Conservation (phyloP, 1,140 invertebrate genomes). For the Calephelis nemesis region DNA sequence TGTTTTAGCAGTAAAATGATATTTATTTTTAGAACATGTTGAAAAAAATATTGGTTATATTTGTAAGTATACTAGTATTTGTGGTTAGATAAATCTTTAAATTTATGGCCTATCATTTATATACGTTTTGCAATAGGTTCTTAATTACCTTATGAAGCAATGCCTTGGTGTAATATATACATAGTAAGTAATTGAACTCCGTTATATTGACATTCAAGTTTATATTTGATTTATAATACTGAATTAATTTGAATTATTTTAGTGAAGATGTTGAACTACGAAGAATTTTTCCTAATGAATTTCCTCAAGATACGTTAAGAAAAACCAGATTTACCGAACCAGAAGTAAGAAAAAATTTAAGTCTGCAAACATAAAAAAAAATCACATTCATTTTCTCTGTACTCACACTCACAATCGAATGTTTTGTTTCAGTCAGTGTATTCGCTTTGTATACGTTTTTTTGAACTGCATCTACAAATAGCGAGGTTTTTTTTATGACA, state of each 20-base stretch:
- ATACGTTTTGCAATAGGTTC: constrained; percentile 27
- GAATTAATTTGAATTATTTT: constrained; percentile 32
- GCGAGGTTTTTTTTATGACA: no score
- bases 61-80: constrained; percentile 5
- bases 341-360: constrained; percentile 43
- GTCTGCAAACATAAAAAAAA: no score
- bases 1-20: not conserved
- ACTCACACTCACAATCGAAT: no score
- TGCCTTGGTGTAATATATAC: constrained; percentile 51
- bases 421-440: no score
- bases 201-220: not conserved
- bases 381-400: not conserved
- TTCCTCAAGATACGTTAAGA: constrained; percentile 62
- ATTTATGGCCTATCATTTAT: not conserved
- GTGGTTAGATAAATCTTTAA: not conserved
- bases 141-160: constrained; percentile 33
- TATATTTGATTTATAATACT: not conserved
- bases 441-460: no score
- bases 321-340: constrained; percentile 51
- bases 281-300: constrained; percentile 64
- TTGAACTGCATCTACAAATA: no score
- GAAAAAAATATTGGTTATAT: not conserved
- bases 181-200: constrained; percentile 48
- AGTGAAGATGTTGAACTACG: constrained; percentile 70
- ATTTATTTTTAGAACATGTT: not conserved